Conservation (phyloP, 2,888 invertebrate genomes). For the Chorisops tibialis region DNA sequence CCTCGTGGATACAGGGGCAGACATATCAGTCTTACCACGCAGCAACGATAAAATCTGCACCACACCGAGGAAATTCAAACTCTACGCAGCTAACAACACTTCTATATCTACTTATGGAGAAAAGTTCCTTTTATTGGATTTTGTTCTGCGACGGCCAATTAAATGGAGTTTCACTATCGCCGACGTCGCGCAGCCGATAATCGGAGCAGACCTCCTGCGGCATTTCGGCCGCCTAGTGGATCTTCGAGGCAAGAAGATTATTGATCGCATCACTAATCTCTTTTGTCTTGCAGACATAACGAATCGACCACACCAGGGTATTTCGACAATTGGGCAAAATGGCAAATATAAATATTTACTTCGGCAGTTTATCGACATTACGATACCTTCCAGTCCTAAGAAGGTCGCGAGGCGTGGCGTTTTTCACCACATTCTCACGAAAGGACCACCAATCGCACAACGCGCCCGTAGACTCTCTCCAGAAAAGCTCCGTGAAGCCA, state of each 20-base stretch:
- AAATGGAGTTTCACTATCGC: constrained; percentile 20
- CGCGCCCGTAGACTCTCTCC: constrained; percentile 22
- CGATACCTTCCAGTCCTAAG: background rate
- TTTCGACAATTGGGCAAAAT: background rate
- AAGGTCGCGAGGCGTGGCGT: background rate
- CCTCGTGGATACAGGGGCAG: background rate
- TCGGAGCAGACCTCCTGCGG: constrained; percentile 24
- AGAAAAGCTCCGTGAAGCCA: constrained; percentile 19
- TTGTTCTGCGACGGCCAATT: constrained; percentile 12
- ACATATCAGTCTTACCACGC: background rate
- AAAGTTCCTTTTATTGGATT: background rate
- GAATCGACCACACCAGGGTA: background rate
- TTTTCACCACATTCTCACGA: constrained; percentile 25
- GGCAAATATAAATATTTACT: background rate
- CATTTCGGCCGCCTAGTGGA: constrained; percentile 14
- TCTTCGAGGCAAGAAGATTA: background rate
- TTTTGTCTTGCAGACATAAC: background rate
- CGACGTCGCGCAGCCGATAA: constrained; percentile 24
- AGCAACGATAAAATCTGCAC: background rate
- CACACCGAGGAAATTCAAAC: background rate
- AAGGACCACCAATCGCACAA: constrained; percentile 17
- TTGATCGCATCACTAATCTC: constrained; percentile 12
- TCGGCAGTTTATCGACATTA: background rate
- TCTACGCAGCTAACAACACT: constrained; percentile 21
- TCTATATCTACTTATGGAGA: constrained; percentile 7